Evolutionary conservation across 2,113 vertebrate species (phyloP).

Genomic region (Oncorhynchus gorbuscha): DNA sequence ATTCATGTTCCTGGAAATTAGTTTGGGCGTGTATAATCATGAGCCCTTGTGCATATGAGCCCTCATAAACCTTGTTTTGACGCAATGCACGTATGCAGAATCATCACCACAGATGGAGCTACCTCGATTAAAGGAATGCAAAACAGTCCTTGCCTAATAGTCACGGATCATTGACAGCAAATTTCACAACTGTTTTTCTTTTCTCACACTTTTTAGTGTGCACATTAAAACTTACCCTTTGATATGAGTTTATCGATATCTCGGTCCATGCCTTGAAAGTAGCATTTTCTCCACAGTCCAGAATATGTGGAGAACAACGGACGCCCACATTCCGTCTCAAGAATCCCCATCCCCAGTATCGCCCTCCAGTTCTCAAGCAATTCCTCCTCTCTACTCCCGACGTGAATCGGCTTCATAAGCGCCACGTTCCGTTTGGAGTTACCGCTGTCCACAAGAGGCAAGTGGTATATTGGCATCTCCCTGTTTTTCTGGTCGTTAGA

Average conservation of each 20-base stretch:
- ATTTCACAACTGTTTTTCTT: background rate
- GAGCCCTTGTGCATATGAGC: background rate
- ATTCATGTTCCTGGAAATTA: too few relatives aligned
- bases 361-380: conserved; percentile 83
- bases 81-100: conserved; percentile 19
- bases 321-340: conserved; percentile 83
- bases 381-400: conserved; percentile 76
- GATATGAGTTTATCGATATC: conserved; percentile 84
- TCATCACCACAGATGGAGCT: background rate
- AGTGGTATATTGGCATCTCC: conserved; percentile 88
- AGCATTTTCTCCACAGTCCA: conserved; percentile 87
- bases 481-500: conserved; percentile 85
- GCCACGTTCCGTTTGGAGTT: conserved; percentile 66
- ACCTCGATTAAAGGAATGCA: background rate
- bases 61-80: conserved; percentile 22
- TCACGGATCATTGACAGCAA: background rate
- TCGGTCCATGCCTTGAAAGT: conserved; percentile 77
- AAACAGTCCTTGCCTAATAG: background rate
- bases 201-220: background rate
- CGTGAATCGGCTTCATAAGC: conserved; percentile 75
- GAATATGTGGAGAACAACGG: conserved; percentile 83
- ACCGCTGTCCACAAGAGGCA: conserved; percentile 80
- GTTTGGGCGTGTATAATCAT: conserved; percentile 1
- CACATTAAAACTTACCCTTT: conserved; percentile 62
- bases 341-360: conserved; percentile 83